Conservation (phyloP, 92 coral and sea anemone genomes). For the Bergia puertoricense region DNA sequence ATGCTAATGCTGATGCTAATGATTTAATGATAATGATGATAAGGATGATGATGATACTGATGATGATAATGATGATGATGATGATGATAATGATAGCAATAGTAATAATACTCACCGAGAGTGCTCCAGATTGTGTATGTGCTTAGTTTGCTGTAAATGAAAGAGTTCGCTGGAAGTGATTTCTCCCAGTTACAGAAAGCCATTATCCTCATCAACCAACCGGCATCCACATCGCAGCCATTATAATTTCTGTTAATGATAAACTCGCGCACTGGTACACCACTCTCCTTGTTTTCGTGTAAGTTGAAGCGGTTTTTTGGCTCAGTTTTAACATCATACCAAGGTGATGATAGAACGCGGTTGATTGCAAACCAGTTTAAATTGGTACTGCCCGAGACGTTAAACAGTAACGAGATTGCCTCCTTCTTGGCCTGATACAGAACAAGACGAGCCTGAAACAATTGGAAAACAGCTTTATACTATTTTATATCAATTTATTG, state of each 20-base stretch:
- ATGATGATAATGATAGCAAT: too few species aligned
- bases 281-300: not conserved
- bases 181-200: constrained; percentile 37
- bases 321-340: constrained; percentile 54
- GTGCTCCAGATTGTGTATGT: constrained; percentile 14
- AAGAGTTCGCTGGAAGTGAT: not conserved
- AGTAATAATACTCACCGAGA: not conserved
- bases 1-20: too few species aligned
- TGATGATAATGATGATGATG: too few species aligned
- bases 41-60: too few species aligned
- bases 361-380: constrained; percentile 50
- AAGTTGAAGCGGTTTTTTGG: constrained; percentile 56
- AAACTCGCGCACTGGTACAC: constrained; percentile 38
- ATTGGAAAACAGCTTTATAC: not conserved
- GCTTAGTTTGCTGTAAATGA: constrained; percentile 41
- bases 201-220: constrained; percentile 54
- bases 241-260: constrained; percentile 51
- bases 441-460: constrained; percentile 44
- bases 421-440: constrained; percentile 42
- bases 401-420: constrained; percentile 46
- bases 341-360: constrained; percentile 51
- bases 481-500: too few species aligned
- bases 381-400: constrained; percentile 50
- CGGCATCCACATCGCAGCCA: constrained; percentile 47
- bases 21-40: too few species aligned